Evolutionary conservation across 2,888 invertebrate genomes (phyloP), one percentile per base, ranked within the genome.

Genomic region (Camponotus fellah): DNA sequence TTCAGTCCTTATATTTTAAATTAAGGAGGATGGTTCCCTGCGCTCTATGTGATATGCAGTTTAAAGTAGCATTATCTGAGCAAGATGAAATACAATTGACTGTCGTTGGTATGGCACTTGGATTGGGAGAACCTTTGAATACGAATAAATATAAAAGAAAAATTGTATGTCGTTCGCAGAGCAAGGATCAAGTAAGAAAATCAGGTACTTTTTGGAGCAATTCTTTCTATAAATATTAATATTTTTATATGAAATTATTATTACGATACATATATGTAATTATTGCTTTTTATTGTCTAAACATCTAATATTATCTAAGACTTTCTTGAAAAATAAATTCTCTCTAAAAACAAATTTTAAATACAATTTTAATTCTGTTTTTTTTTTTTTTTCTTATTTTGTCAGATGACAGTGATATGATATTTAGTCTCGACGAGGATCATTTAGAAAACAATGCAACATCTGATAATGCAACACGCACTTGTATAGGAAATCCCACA

Each of bases 11-110:
- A 71, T 98, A 97, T 93, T 99, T 99, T 95, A 99, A 99, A 95
- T 95, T 99, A 91, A 96, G 99, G 14, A 96, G 97, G 17, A 97
- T 98, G 97, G 97, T 97, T 85, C 99, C 99, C 0, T 98, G 98
- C 94, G 98, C 98, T 21, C 95, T 99, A 26, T 97, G 97, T 87
- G 97, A 98, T 93, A 95, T 99, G 46, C 96, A 97, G 91, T 98
- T 99, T 94, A 96, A 97, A 86, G 96, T 99, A 0, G 98, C 98
- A 90, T 96, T 99, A 88, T 98, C 99, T 0, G 99, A 99, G 95
- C 97, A 98, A 83, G 97, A 97, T 91, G 97, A 97, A 93, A 96
- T 97, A 86, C 97, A 97, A 91, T 93, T 97, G 37, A 95, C 97
- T 1, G 96, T 97, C 66, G 96, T 96, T 8, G 98, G 98, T 0